These are phyloP conservation scores for Onychomys torridus DNA, from an alignment of 2,797 vertebrate genomes.

Conservation along the genomic window DNA sequence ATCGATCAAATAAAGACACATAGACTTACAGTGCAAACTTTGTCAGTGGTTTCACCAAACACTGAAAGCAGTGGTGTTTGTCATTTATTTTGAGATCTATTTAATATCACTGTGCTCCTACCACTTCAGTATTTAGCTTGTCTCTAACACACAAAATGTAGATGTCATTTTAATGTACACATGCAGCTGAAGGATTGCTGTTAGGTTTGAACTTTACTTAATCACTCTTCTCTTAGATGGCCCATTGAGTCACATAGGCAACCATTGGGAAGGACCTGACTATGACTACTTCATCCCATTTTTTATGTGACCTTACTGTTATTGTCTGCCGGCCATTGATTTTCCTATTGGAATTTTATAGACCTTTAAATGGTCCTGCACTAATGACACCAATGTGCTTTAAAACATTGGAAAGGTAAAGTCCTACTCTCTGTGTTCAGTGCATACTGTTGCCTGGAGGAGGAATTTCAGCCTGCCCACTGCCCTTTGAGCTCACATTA, in stretches of 20 bases:
- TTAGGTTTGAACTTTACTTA: constrained; percentile 48
- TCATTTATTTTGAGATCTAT: constrained; percentile 9
- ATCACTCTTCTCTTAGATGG: constrained; percentile 37
- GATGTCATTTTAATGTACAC: constrained; percentile 49
- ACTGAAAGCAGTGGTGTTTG: neutral
- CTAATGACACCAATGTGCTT: constrained; percentile 60
- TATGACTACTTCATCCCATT: neutral
- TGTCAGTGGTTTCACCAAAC: constrained; percentile 28
- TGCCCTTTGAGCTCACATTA: constrained; percentile 83
- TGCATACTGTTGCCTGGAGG: constrained; percentile 39
- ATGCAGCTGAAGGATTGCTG: constrained; percentile 26
- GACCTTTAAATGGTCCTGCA: constrained; percentile 59
- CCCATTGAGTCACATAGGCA: neutral
- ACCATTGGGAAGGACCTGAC: constrained; percentile 48
- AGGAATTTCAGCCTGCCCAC: constrained; percentile 63
- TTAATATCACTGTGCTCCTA: constrained; percentile 28
- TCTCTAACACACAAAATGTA: constrained; percentile 28
- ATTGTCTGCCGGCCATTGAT: constrained; percentile 68
- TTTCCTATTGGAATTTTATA: constrained; percentile 75
- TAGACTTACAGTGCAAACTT: neutral
- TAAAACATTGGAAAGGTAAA: constrained; percentile 67
- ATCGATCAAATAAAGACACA: constrained; percentile 11
- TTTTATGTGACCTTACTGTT: constrained; percentile 68
- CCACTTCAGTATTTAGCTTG: constrained; percentile 49
- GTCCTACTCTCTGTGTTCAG: constrained; percentile 61